Conservation (phyloP, 2,888 invertebrate genomes). For the Chrysolina haemoptera region DNA sequence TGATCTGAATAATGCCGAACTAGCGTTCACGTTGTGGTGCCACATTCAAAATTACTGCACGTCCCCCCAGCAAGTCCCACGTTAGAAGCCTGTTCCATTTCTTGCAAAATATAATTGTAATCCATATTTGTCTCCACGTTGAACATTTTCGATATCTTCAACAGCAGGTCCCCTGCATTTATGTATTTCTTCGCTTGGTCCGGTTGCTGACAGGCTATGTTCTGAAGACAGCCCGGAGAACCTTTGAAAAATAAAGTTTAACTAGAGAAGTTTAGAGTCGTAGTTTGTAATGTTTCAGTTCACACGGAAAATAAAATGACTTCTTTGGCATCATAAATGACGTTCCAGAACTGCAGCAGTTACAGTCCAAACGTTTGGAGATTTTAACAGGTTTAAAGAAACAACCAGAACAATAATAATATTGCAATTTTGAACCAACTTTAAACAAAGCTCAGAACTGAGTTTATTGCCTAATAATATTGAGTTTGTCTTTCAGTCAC, state of each 20-base stretch:
- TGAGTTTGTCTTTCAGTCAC: too few relatives aligned
- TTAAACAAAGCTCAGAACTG: too few relatives aligned
- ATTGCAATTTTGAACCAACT: too few relatives aligned
- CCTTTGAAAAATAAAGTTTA: constrained; percentile 43
- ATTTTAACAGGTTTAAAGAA: too few relatives aligned
- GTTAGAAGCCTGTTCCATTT: constrained; percentile 64
- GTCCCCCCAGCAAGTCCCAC: constrained; percentile 63
- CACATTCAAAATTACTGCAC: constrained; percentile 62
- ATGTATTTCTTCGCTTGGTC: constrained; percentile 81
- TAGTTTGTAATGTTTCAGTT: too few relatives aligned
- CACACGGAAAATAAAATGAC: too few relatives aligned
- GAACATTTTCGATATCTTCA: constrained; percentile 80
- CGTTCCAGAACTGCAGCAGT: too few relatives aligned
- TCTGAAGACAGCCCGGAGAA: constrained; percentile 79
- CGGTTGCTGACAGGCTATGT: constrained; percentile 84
- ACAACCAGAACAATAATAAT: too few relatives aligned
- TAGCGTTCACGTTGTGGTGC: constrained; percentile 24
- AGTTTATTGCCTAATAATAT: too few relatives aligned
- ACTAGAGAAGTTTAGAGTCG: too few relatives aligned
- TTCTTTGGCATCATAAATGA: too few relatives aligned
- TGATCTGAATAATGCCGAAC: not conserved
- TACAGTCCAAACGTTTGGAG: too few relatives aligned
- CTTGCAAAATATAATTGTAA: constrained; percentile 70
- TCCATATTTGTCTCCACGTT: constrained; percentile 69
- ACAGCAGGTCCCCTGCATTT: constrained; percentile 82